Evolutionary conservation across 2,888 invertebrate genomes (phyloP).

Genomic region (Chrysolina oricalcia): DNA sequence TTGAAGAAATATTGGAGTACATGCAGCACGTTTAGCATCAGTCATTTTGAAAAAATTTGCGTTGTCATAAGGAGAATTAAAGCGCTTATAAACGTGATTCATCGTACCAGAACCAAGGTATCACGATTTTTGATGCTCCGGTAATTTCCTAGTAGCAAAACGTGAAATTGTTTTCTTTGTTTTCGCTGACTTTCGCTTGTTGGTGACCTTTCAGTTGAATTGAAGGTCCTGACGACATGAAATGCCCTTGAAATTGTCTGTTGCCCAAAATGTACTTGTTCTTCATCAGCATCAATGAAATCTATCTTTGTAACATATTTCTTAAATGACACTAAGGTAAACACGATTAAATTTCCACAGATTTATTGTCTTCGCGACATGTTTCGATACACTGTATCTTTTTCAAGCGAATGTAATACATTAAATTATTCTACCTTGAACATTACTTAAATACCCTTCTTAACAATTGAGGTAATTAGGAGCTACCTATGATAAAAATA

Average conservation of each 20-base stretch:
- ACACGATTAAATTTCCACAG: too few species aligned
- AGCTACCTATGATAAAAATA: too few species aligned
- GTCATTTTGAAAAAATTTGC: not conserved
- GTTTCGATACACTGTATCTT: too few species aligned
- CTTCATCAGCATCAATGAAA: too few species aligned
- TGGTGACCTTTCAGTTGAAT: not conserved
- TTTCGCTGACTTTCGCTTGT: not conserved
- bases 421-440: too few species aligned
- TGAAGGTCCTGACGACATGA: not conserved
- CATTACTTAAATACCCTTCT: too few species aligned
- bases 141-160: constrained; percentile 14
- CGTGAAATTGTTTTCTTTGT: constrained; percentile 18
- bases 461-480: too few species aligned
- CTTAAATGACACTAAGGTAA: too few species aligned
- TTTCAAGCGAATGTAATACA: too few species aligned
- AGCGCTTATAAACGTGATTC: constrained; percentile 2
- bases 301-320: too few species aligned
- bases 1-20: not conserved
- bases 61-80: constrained; percentile 8
- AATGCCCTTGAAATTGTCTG: not conserved
- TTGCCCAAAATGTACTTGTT: not conserved
- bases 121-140: constrained; percentile 29
- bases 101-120: constrained; percentile 17
- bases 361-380: too few species aligned
- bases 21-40: not conserved